Evolutionary conservation across 2,888 invertebrate species (phyloP).

Genomic region (Ectemnius cavifrons): DNA sequence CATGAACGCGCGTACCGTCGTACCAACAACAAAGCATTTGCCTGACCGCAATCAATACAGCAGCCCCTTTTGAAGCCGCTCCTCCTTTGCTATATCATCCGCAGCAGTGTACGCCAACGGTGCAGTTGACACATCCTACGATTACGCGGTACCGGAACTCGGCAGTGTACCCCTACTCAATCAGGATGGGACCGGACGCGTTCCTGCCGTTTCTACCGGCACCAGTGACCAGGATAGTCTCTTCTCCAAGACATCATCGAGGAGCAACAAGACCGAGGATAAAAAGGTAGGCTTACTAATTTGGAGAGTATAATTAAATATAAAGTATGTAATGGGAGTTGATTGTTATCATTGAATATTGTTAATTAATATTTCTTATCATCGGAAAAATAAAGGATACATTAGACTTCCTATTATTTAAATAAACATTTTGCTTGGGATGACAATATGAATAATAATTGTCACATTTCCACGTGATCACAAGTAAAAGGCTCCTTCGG

Average conservation of each 20-base stretch:
- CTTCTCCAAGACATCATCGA: conserved; percentile 76
- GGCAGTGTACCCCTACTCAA: conserved; percentile 84
- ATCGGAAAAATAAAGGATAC: too few species aligned
- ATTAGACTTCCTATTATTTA: too few species aligned
- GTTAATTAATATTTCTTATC: too few species aligned
- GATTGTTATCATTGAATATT: too few species aligned
- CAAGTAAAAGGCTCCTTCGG: conserved; percentile 45
- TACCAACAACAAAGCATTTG: conserved; percentile 63
- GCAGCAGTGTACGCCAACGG: conserved; percentile 75
- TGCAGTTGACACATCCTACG: conserved; percentile 83
- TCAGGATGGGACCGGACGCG: conserved; percentile 77
- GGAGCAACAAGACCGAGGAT: conserved; percentile 76
- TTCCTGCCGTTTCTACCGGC: conserved; percentile 74
- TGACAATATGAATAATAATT: conserved; percentile 17
- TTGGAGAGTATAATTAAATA: background rate
- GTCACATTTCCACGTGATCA: conserved; percentile 9
- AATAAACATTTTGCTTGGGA: too few species aligned
- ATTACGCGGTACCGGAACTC: conserved; percentile 89
- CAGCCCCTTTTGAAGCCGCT: conserved; percentile 44
- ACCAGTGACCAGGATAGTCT: conserved; percentile 79
- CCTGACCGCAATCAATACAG: conserved; percentile 72
- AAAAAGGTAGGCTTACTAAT: conserved; percentile 77
- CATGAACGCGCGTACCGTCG: conserved; percentile 41
- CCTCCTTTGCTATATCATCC: conserved; percentile 66
- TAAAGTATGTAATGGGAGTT: too few species aligned